Evolutionary conservation across 2,797 vertebrate species (phyloP).

Genomic region (Halcyon leucocephala): DNA sequence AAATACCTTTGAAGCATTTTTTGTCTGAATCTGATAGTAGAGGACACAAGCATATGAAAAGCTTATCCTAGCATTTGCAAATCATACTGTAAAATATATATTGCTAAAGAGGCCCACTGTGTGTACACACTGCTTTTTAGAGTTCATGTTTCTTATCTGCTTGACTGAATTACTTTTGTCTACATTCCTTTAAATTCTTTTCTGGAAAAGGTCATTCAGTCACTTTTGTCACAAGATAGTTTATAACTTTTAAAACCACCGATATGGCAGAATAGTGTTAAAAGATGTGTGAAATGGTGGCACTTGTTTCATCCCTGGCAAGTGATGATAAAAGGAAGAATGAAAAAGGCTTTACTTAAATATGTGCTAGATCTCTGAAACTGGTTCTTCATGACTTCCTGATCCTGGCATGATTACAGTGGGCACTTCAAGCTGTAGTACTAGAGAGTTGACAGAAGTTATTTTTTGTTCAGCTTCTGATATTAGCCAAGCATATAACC

Average conservation of each 20-base stretch:
- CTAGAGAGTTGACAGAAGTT: neutral
- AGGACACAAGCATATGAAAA: neutral
- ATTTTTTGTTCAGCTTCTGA: neutral
- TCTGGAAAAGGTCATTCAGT: neutral
- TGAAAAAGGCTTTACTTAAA: neutral
- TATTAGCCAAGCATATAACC: conserved; percentile 12
- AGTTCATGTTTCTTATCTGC: neutral
- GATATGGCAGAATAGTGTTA: neutral
- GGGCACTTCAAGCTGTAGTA: neutral
- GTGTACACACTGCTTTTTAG: neutral
- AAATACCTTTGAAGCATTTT: neutral
- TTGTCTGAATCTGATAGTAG: neutral
- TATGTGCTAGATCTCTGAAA: neutral
- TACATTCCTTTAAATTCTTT: neutral
- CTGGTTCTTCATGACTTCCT: neutral
- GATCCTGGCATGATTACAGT: neutral
- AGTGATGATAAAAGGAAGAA: neutral
- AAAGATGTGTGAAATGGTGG: neutral
- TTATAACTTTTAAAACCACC: neutral
- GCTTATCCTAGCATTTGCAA: neutral
- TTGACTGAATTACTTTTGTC: neutral
- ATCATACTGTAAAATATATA: neutral
- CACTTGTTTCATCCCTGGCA: neutral
- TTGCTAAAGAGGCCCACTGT: neutral
- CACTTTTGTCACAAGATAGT: neutral